These are phyloP conservation scores for Tamandua tetradactyla DNA, from an alignment of 2,797 vertebrate genomes.

Conservation along the genomic window DNA sequence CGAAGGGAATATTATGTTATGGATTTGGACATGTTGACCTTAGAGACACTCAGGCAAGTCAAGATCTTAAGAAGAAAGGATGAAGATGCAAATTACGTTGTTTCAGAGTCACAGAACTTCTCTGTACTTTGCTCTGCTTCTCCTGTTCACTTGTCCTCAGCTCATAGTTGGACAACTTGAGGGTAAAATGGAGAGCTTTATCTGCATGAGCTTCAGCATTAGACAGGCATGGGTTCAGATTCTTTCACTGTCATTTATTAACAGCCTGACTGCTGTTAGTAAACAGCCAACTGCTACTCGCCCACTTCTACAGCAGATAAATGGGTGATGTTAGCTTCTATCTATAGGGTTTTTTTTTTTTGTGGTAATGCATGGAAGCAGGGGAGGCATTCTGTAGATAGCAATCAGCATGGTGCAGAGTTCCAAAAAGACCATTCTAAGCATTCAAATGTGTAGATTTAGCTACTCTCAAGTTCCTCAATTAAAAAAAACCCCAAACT, in stretches of 20 bases:
- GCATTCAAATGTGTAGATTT: neutral
- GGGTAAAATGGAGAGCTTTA: neutral
- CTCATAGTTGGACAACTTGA: neutral
- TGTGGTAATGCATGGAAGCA: rapidly evolving
- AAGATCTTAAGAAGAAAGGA: neutral
- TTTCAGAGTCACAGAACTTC: neutral
- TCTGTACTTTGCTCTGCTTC: neutral
- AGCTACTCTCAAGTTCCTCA: neutral
- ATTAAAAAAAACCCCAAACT: neutral
- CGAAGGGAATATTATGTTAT: neutral
- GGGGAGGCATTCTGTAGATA: neutral
- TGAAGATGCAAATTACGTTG: neutral
- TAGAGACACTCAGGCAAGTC: neutral
- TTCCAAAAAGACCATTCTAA: neutral
- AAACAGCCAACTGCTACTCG: neutral
- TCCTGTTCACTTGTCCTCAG: too few species aligned
- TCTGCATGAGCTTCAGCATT: neutral
- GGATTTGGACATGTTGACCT: neutral
- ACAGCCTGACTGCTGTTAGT: neutral
- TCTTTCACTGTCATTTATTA: neutral
- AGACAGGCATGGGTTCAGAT: neutral
- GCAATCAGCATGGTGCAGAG: rapidly evolving
- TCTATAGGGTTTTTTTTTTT: rapidly evolving
- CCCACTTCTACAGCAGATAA: neutral
- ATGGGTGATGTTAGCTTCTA: too few species aligned